Percentiles rank a stretch among this genome's conserved stretches.
Conservation (phyloP, 2,113 vertebrate species). For the Pachycephala philippinensis region DNA sequence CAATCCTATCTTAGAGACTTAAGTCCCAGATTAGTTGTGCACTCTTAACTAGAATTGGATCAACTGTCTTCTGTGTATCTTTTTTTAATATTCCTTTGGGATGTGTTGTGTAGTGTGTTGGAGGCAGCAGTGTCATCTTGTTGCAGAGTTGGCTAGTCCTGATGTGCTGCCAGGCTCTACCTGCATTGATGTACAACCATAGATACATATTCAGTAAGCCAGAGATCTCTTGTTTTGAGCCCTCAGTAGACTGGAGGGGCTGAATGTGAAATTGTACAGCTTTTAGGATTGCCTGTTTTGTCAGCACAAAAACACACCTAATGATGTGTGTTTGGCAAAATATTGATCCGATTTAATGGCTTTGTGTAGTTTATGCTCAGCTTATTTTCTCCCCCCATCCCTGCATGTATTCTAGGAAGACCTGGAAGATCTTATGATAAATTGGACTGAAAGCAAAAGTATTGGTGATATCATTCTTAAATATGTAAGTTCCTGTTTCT, state of each 20-base stretch:
- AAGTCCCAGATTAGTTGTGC: not conserved
- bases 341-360: not conserved
- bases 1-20: not conserved
- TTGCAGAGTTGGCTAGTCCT: not conserved
- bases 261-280: not conserved
- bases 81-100: not conserved
- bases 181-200: not conserved
- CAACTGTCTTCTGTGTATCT: not conserved
- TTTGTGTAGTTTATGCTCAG: not conserved
- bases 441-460: constrained; percentile 91
- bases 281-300: not conserved
- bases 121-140: not conserved
- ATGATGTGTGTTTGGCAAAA: not conserved
- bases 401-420: constrained; percentile 77
- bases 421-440: constrained; percentile 89
- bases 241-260: not conserved
- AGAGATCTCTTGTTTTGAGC: not conserved
- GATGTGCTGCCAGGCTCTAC: not conserved
- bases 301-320: not conserved
- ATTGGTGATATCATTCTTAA: constrained; percentile 93
- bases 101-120: not conserved
- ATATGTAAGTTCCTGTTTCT: constrained; percentile 83
- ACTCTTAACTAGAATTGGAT: not conserved
- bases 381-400: not conserved
- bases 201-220: not conserved